phyloP scores from a whole-genome alignment of 2,888 invertebrate genomes.

The Epirrhoe tristata region DNA sequence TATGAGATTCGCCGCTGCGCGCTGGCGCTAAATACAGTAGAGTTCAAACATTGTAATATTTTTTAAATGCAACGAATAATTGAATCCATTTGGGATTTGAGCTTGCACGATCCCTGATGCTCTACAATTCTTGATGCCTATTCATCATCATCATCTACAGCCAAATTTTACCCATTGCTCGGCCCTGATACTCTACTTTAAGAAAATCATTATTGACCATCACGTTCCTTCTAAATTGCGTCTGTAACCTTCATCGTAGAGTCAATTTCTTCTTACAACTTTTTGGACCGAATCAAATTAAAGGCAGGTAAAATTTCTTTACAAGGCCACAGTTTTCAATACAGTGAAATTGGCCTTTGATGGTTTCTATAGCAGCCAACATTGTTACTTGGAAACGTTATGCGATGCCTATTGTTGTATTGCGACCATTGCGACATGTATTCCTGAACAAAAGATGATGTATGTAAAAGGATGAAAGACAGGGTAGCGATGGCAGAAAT shows the following conservation, averaged over 20 bases:
- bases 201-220: neutral
- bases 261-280: slow-evolving; percentile 34
- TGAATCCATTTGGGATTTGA: too few relatives aligned
- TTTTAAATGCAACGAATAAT: too few relatives aligned
- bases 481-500: slow-evolving; percentile 22
- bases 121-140: too few relatives aligned
- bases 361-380: slow-evolving; percentile 19
- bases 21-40: too few relatives aligned
- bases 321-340: slow-evolving; percentile 12
- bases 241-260: neutral
- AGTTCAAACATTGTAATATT: too few relatives aligned
- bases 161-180: too few relatives aligned
- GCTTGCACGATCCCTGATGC: too few relatives aligned
- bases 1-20: too few relatives aligned
- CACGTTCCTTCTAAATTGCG: neutral
- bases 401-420: slow-evolving; percentile 24
- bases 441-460: slow-evolving; percentile 15
- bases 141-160: too few relatives aligned
- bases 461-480: slow-evolving; percentile 29
- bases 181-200: too few relatives aligned
- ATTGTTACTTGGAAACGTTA: slow-evolving; percentile 24
- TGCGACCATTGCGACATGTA: slow-evolving; percentile 36
- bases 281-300: slow-evolving; percentile 37
- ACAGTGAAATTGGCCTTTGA: slow-evolving; percentile 8
- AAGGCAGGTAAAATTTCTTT: slow-evolving; percentile 44